A percentile compares a stretch with the other conserved stretches of the same genome.
Conservation (phyloP, 2,888 invertebrate species). For the Polyommatus icarus region DNA sequence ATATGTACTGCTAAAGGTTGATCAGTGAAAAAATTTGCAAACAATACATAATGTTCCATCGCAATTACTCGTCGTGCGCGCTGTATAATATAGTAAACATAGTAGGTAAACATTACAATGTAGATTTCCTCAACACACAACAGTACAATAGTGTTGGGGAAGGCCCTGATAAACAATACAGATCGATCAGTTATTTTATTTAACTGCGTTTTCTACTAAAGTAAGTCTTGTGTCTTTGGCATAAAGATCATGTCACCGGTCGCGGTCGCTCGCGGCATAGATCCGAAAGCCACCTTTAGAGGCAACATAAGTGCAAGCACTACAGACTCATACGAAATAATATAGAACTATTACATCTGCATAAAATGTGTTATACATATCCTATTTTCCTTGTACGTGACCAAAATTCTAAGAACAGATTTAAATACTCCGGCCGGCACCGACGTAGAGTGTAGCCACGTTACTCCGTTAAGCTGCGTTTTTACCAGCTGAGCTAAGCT, state of each 20-base stretch:
- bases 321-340: neutral
- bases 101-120: neutral
- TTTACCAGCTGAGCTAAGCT: too few species aligned
- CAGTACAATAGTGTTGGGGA: neutral
- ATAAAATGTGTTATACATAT: neutral
- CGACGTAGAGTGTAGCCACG: neutral
- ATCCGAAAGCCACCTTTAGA: too few species aligned
- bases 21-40: too few species aligned
- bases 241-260: neutral
- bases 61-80: too few species aligned
- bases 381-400: conserved; percentile 2
- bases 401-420: neutral
- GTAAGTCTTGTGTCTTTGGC: neutral
- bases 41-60: too few species aligned
- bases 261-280: too few species aligned
- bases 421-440: neutral
- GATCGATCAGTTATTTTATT: neutral
- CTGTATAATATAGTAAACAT: too few species aligned
- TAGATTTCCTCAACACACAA: neutral
- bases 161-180: neutral
- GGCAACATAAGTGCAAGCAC: neutral
- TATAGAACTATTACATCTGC: neutral
- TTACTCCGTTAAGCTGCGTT: neutral
- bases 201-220: too few species aligned
- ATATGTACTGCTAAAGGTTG: too few species aligned